Evolutionary conservation across 2,888 invertebrate species (phyloP), one percentile per base, ranked within the genome.

Genomic region (Pandemis corylana): DNA sequence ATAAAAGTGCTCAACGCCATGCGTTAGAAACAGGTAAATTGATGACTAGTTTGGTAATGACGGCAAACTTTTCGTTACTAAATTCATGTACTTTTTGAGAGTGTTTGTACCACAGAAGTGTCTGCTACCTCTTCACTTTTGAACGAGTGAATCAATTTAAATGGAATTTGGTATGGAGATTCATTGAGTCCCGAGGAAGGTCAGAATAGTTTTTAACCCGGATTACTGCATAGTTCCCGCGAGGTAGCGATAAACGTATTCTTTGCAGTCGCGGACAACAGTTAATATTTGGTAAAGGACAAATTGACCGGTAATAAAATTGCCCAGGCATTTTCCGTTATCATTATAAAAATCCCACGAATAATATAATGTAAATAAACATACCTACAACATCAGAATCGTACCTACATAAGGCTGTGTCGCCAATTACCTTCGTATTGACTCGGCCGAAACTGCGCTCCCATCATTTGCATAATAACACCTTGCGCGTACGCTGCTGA

Each of bases 381-480:
- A 28, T 41, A 67, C 2, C 53, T 5, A 41, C 53, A 36, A 46
- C 28, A 49, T 65, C 20, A 42, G 41, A 49, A 7, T 62, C 44
- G 44, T 65, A 68, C 44, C 15, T 65, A 68, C 61, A 71, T 70
- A 81, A 84, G 85, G 84, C 89, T 90, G 89, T 91, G 91, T 93
- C 91, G 90, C 90, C 94, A 90, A 93, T 93, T 92, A 91, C 90
- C 90, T 85, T 84, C 83, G 89, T 94, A 93, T 93, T 93, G 93
- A 93, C 93, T 94, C 90, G 92, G 91, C 89, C 92, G 90, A 91
- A 92, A 91, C 91, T 86, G 85, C 85, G 89, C 92, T 93, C 94
- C 90, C 94, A 93, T 93, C 90, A 94, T 94, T 94, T 94, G 90
- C 94, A 94, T 94, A 94, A 94, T 93, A 92, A 94, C 91, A 93